A percentile compares a stretch with the other conserved stretches of the same genome.
phyloP scores from a whole-genome alignment of 2,888 invertebrate species.

The Eucera pruinosa region DNA sequence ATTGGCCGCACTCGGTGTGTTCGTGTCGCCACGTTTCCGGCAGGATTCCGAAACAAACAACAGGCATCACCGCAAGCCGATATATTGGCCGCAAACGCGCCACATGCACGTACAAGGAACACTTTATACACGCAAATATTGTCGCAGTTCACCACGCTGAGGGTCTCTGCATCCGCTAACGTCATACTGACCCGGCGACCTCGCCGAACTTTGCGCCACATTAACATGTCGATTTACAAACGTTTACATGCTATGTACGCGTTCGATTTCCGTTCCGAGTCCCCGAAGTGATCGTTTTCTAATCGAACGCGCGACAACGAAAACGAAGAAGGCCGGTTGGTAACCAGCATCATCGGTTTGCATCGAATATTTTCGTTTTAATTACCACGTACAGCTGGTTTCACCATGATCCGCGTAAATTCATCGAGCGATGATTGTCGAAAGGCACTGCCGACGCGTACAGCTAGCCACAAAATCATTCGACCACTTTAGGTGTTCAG shows the following conservation, averaged over 20 bases:
- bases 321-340: not conserved
- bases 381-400: constrained; percentile 34
- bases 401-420: not conserved
- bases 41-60: constrained; percentile 6
- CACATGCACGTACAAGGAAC: not conserved
- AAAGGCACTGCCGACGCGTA: no score
- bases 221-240: constrained; percentile 78
- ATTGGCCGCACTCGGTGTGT: not conserved
- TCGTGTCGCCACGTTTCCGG: constrained; percentile 7
- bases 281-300: constrained; percentile 22
- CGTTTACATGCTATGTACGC: constrained; percentile 46
- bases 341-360: not conserved
- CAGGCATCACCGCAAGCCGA: not conserved
- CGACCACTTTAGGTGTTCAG: no score
- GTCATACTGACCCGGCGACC: constrained; percentile 81
- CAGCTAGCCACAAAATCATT: no score
- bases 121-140: constrained; percentile 38
- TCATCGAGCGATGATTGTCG: not conserved
- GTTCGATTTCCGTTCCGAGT: constrained; percentile 68
- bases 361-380: constrained; percentile 13
- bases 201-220: constrained; percentile 76
- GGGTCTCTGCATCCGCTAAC: constrained; percentile 83
- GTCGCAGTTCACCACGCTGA: constrained; percentile 48
- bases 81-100: constrained; percentile 11
- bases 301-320: constrained; percentile 17